Evolutionary conservation across 2,888 invertebrate species (phyloP), one percentile per base, ranked within the genome.

Genomic region (Scelioninae gen. 2): DNA sequence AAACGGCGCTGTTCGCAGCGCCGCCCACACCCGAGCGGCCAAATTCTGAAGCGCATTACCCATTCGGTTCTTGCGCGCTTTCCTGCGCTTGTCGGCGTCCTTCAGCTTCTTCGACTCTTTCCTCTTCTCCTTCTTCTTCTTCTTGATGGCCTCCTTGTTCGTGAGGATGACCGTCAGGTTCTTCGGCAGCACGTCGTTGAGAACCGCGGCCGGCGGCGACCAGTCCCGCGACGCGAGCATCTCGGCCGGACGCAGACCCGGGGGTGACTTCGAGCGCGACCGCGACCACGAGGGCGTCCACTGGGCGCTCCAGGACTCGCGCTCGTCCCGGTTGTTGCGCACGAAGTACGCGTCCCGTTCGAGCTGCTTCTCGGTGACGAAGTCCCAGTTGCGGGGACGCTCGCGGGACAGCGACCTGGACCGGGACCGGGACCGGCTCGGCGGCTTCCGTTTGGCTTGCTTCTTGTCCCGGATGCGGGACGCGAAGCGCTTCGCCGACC

Each of bases 141-240:
- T 87, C 68, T 86, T 86, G 13, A 83, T 81, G 74, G 83, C 87
- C 41, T 89, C 87, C 81, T 90, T 89, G 76, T 90, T 90, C 0
- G 90, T 89, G 1, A 91, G 82, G 65, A 90, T 90, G 0, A 90
- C 90, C 0, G 89, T 90, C 68, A 90, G 80, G 85, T 89, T 90
- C 81, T 89, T 89, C 2, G 88, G 88, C 0, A 86, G 84, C 5
- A 87, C 85, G 7, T 81, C 81, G 68, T 87, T 87, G 19, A 87
- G 79, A 0, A 76, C 22, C 0, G 87, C 84, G 19, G 88, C 79
- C 0, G 91, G 91, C 11, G 92, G 92, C 13, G 92, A 92, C 91
- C 91, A 91, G 4, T 76, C 76, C 4, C 77, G 74, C 0, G 78
- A 63, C 0, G 68, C n/a, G 4, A 73, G n/a, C 0, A 73, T 39